Evolutionary conservation across 2,797 vertebrate genomes (phyloP), one percentile per base, ranked within the genome.

Genomic region (Galago senegalensis): DNA sequence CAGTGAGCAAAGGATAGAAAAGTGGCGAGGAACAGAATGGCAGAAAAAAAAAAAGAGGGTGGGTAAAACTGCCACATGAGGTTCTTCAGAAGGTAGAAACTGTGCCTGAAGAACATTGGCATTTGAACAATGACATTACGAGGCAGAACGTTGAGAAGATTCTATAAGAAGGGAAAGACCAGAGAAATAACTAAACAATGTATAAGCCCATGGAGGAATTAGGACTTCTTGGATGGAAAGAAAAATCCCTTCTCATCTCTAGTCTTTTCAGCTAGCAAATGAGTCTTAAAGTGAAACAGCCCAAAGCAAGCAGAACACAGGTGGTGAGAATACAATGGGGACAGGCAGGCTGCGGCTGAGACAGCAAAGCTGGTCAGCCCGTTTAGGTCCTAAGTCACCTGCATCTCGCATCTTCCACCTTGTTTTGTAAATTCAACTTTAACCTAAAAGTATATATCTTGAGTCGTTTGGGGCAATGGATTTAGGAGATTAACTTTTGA

Each of bases 81-180:
- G 29, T 53, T 29, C 69, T 61, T 91, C 67, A 76, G 16, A 91
- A 88, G 25, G 20, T 2, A 92, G n/a, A 73, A 95, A 83, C 75
- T 72, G 2, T 53, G 61, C 17, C 53, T 81, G 60, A 6, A 5
- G 27, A 88, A 81, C 8, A 29, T 18, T 16, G 23, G 1, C 3
- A 79, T 60, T 46, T 82, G 12, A 94, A 34, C 72, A 83, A 40
- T 63, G 80, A 34, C 21, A 72, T 43, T 80, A 65, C 34, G 13
- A 73, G 49, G n/a, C 6, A 95, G 81, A 95, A 46, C 9, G 7
- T 3, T 60, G 23, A 1, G 69, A 88, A 49, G 18, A 7, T 75
- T 82, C 56, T 83, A 21, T 0, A 37, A 53, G 13, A 94, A 53
- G 63, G 1, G 12, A 87, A 86, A 61, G 13, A 3, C 34, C 46